These are phyloP conservation scores for Sinonovacula constricta DNA, from an alignment of 1,140 invertebrate species.

Conservation along the genomic window DNA sequence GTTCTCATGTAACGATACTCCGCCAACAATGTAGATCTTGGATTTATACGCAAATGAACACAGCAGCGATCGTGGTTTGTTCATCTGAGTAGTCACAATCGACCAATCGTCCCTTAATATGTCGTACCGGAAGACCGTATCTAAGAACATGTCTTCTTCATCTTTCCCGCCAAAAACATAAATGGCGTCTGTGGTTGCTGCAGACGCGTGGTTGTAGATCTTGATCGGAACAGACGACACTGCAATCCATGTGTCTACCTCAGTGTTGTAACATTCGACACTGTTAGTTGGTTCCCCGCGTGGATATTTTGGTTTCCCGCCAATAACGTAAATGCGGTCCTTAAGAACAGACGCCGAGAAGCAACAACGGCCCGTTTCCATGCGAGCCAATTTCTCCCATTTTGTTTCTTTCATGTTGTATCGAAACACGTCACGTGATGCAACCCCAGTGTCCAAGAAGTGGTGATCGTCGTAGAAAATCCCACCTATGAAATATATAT, in stretches of 20 bases:
- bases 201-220: conserved; percentile 64
- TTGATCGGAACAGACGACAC: conserved; percentile 63
- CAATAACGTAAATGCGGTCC: conserved; percentile 63
- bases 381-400: conserved; percentile 56
- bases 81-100: conserved; percentile 59
- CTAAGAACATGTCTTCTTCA: conserved; percentile 57
- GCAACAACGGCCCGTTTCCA: conserved; percentile 61
- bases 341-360: conserved; percentile 55
- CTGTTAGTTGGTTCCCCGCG: conserved; percentile 53
- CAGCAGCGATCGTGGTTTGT: conserved; percentile 60
- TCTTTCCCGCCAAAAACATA: conserved; percentile 68
- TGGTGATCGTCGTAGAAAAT: conserved; percentile 71
- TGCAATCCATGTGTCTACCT: conserved; percentile 59
- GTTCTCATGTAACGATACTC: conserved; percentile 57
- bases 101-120: conserved; percentile 62
- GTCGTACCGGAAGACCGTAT: conserved; percentile 65
- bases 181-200: conserved; percentile 55
- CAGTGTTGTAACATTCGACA: conserved; percentile 62
- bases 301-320: conserved; percentile 65
- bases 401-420: conserved; percentile 57
- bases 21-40: conserved; percentile 68
- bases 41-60: conserved; percentile 57
- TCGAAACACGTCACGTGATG: conserved; percentile 56
- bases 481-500: conserved; percentile 69
- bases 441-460: conserved; percentile 59